Percentiles rank a stretch among this genome's conserved stretches.
These are phyloP conservation scores for Prionailurus viverrinus DNA, from an alignment of 2,113 vertebrate genomes.

Conservation along the genomic window DNA sequence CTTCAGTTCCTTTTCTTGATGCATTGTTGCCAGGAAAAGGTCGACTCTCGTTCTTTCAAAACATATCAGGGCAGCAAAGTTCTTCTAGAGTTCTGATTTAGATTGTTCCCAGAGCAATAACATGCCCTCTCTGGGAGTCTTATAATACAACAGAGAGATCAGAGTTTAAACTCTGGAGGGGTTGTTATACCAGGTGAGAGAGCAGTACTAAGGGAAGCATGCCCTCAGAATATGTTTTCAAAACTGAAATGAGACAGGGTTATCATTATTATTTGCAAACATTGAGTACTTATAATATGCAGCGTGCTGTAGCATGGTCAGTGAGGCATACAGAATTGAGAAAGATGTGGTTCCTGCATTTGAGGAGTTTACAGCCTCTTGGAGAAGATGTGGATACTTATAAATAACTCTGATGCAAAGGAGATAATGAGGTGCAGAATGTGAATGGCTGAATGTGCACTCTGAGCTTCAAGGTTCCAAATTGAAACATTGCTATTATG, in stretches of 20 bases:
- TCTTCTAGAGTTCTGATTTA: constrained; percentile 46
- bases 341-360: constrained; percentile 26
- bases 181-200: neutral
- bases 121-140: neutral
- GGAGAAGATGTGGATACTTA: neutral
- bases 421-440: constrained; percentile 51
- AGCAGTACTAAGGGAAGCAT: neutral
- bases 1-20: constrained; percentile 36
- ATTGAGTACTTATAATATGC: neutral
- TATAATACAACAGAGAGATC: constrained; percentile 31
- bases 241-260: constrained; percentile 14
- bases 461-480: neutral
- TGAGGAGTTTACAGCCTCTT: neutral
- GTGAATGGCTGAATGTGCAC: neutral
- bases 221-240: constrained; percentile 25
- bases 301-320: neutral
- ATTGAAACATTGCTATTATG: neutral
- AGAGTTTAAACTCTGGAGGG: constrained; percentile 52
- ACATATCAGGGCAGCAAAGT: constrained; percentile 54
- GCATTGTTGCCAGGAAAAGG: neutral
- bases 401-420: constrained; percentile 27
- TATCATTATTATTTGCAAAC: constrained; percentile 15
- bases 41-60: constrained; percentile 29
- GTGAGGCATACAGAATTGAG: neutral
- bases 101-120: constrained; percentile 55